Evolutionary conservation across 2,797 vertebrate species (phyloP).

Genomic region (Anabas testudineus): DNA sequence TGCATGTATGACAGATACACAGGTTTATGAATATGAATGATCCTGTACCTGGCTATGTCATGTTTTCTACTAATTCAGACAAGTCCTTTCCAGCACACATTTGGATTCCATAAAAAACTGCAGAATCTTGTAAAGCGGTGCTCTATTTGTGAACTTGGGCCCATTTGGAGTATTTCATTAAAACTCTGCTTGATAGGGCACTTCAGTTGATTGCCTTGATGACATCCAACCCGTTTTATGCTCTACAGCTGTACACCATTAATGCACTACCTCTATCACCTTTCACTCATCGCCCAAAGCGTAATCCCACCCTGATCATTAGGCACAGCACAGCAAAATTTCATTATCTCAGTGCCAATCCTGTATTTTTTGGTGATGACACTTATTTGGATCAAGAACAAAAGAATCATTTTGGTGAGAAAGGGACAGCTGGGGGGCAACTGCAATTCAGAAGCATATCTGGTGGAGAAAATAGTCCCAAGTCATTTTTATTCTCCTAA

Average conservation of each 20-base stretch:
- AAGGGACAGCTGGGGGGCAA: constrained; percentile 45
- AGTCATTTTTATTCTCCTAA: constrained; percentile 18
- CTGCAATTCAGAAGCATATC: constrained; percentile 17
- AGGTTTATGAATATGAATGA: constrained; percentile 30
- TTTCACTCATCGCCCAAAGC: constrained; percentile 55
- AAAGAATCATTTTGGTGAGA: constrained; percentile 30
- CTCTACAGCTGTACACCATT: constrained; percentile 55
- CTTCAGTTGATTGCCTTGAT: constrained; percentile 66
- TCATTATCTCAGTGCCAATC: constrained; percentile 57
- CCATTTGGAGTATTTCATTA: constrained; percentile 63
- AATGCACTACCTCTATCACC: constrained; percentile 40
- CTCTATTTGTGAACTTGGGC: constrained; percentile 35
- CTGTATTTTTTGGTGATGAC: constrained; percentile 55
- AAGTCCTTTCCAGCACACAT: constrained; percentile 5
- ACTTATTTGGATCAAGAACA: constrained; percentile 63
- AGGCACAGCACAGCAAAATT: constrained; percentile 39
- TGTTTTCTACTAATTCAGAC: constrained; percentile 34
- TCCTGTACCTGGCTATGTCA: constrained; percentile 10
- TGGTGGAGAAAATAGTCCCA: constrained; percentile 7
- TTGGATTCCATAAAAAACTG: constrained; percentile 43
- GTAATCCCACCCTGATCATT: constrained; percentile 51
- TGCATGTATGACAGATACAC: constrained; percentile 33
- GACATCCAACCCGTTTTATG: constrained; percentile 61
- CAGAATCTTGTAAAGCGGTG: constrained; percentile 29
- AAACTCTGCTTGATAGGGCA: constrained; percentile 53